Evolutionary conservation across 1,140 invertebrate species (phyloP).

Genomic region (Caerostris extrusa): DNA sequence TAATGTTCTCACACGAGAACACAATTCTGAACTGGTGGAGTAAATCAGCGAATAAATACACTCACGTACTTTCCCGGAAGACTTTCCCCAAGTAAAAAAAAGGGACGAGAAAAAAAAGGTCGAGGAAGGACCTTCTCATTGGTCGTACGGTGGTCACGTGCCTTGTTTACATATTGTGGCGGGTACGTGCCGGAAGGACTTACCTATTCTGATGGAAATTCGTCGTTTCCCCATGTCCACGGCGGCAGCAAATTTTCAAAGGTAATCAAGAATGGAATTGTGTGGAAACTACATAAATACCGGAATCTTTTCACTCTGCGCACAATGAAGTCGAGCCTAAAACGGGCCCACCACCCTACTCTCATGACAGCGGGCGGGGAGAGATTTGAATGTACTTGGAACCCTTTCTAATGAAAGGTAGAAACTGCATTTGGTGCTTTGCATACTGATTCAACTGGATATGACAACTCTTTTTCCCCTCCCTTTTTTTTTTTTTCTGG

Average conservation of each 20-base stretch:
- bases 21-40: background rate
- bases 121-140: constrained; percentile 53
- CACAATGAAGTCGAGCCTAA: constrained; percentile 65
- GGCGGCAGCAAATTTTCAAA: constrained; percentile 53
- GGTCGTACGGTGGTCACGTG: constrained; percentile 60
- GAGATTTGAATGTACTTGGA: constrained; percentile 67
- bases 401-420: constrained; percentile 75
- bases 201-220: constrained; percentile 77
- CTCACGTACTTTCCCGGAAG: constrained; percentile 54
- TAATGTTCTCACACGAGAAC: background rate
- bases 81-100: background rate
- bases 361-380: background rate
- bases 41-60: constrained; percentile 70
- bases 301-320: constrained; percentile 50
- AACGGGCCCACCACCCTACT: background rate
- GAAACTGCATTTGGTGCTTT: constrained; percentile 62
- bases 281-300: constrained; percentile 77
- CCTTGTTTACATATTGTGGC: constrained; percentile 73
- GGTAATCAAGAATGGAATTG: constrained; percentile 77
- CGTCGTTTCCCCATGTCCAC: constrained; percentile 51
- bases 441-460: constrained; percentile 73
- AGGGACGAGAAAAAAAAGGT: background rate
- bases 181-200: constrained; percentile 64
- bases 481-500: background rate
- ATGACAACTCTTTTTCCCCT: constrained; percentile 51